Conservation (phyloP, 23 tunicate species). For the Styela plicata region DNA sequence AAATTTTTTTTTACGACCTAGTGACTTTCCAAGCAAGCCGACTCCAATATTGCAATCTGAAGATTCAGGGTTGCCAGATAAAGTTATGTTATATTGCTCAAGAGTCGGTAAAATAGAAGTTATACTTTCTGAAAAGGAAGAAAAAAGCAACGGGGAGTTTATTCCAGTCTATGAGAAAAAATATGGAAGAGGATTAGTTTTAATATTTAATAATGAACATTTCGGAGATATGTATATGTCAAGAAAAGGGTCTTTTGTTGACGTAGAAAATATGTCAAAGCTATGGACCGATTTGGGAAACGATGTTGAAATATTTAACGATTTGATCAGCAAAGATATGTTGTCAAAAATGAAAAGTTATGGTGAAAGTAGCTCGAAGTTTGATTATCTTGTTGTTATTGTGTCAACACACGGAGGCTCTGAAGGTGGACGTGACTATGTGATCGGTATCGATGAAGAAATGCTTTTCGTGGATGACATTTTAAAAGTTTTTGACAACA, state of each 20-base stretch:
- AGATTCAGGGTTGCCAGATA: background rate
- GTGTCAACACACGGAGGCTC: background rate
- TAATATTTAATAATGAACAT: conserved; percentile 7
- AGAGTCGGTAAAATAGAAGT: conserved; percentile 5
- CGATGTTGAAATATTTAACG: background rate
- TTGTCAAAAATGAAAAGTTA: background rate
- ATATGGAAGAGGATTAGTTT: background rate
- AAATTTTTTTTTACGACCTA: background rate
- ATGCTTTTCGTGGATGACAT: background rate
- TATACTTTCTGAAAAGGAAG: background rate
- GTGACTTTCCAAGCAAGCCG: background rate
- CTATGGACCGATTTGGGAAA: conserved; percentile 8
- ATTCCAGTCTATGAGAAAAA: background rate
- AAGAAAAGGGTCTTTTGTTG: background rate
- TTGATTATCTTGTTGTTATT: background rate
- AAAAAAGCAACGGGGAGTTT: background rate
- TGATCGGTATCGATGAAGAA: background rate
- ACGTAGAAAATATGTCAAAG: conserved; percentile 10
- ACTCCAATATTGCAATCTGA: background rate
- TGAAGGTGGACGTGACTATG: background rate
- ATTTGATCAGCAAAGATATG: conserved; percentile 1
- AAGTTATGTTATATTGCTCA: background rate
- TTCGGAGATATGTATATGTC: background rate
- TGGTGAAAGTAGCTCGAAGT: background rate
- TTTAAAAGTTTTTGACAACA: background rate